Base-by-base conservation (phyloP, 2,888 invertebrate genomes). In the Arrhopalites spinosus region DNA sequence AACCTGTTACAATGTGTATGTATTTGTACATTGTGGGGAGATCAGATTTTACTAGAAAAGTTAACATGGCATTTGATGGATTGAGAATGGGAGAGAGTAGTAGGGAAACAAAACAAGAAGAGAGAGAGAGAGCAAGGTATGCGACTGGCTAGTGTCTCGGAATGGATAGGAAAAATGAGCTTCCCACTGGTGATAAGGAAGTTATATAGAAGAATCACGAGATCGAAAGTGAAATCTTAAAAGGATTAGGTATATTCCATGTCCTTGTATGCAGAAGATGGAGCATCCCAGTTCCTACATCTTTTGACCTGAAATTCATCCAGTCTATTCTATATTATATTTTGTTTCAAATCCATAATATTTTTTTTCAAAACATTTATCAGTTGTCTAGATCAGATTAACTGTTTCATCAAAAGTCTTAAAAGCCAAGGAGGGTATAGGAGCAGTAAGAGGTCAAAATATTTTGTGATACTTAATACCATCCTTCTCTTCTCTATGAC, bases 381-480 rank as follows among this genome's bases (percentile, higher is more conserved):
- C 59, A 59, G 59, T 59, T 13, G 59, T 59, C 59, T 59, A 59
- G 59, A 59, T 59, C 59, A 59, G 23, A 59, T 59, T 23, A 59
- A 59, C 59, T 15, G 25, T 59, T 59, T 59, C 59, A 59, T 59
- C 59, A 59, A 59, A 59, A 23, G 15, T 50, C 50, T 59, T 59
- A 13, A 25, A 59, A 25, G 5, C 36, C 3, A 11, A 36, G 11
- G 36, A 7, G 13, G 59, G 25, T 23, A 3, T n/a, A 63, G 53
- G 27, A 53, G 27, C 68, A 25, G 76, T 76, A 63, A 73, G 76
- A 73, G 76, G 73, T 76, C 73, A 68, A 68, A 50, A 17, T n/a
- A 45, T 69, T 27, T 45, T 29, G 27, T 69, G 56, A 53, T 69
- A 13, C 45, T 15, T 13, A 23, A 25, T 27, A 27, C 27, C 59